Evolutionary conservation across 1,140 invertebrate genomes (phyloP), one percentile per base, ranked within the genome.

Genomic region (Drosophila takahashii): DNA sequence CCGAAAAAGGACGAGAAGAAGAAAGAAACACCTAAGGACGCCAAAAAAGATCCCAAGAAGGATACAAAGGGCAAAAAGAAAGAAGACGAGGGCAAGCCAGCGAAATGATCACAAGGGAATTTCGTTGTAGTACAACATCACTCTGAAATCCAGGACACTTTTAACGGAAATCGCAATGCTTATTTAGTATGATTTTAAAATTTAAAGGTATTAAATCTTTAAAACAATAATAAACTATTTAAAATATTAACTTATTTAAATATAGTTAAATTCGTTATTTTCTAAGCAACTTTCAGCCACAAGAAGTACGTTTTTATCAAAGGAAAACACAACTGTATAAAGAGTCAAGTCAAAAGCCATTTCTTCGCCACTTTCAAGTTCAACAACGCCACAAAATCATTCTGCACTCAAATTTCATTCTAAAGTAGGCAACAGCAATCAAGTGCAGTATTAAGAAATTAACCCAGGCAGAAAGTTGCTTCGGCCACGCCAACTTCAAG

Each of bases 361-460:
- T 50, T 15, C 10, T 18, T 42, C 3, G 11, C 0, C 9, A 15
- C 32, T 27, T 50, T 59, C 45, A 37, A 27, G 57, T 48, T 37
- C 32, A 39, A 16, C 32, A 32, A 22, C 13, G 26, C 11, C 26
- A 26, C 32, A 36, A 16, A 34, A 64, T 15, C 37, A 32, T 42
- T 36, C 18, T 44, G 11, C 18, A 27, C 3, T 64, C 10, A 1
- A 26, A 36, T 65, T 65, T 26, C 16, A 13, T 4, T 22, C 2
- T 27, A 45, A 53, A 54, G 50, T 36, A 42, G 52, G 45, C 61
- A 53, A 54, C 42, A 59, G 53, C 67, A 64, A 62, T 67, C 52
- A 39, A 60, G 41, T 27, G 45, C 44, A 50, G 70, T 84, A 84
- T 83, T 83, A 83, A 83, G 80, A 83, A 76, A 84, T 83, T 84